Conservation (phyloP, 1,140 invertebrate genomes). For the Ganaspis sp. region DNA sequence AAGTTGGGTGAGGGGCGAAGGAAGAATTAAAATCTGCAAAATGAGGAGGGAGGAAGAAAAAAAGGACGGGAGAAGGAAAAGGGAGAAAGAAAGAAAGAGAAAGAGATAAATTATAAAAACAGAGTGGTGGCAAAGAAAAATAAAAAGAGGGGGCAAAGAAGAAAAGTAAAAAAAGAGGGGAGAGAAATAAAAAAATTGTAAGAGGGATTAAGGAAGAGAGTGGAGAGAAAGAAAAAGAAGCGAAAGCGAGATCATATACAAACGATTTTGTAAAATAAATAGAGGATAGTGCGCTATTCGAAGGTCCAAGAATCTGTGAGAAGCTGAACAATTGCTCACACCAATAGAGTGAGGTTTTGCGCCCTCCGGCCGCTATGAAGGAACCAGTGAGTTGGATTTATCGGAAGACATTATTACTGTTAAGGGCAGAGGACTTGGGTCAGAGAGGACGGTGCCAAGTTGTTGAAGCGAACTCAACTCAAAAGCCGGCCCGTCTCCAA, state of each 20-base stretch:
- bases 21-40: too few species aligned
- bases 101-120: too few species aligned
- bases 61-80: too few species aligned
- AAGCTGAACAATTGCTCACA: slow-evolving; percentile 55
- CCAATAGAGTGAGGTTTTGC: slow-evolving; percentile 48
- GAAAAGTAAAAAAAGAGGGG: too few species aligned
- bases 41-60: too few species aligned
- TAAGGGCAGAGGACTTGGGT: slow-evolving; percentile 31
- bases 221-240: too few species aligned
- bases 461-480: slow-evolving; percentile 25
- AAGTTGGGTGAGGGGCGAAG: too few species aligned
- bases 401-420: slow-evolving; percentile 54
- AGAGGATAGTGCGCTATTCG: background rate
- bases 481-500: background rate
- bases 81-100: too few species aligned
- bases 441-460: slow-evolving; percentile 20
- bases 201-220: too few species aligned
- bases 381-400: slow-evolving; percentile 56
- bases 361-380: slow-evolving; percentile 51
- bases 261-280: background rate
- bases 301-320: background rate
- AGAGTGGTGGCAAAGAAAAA: too few species aligned
- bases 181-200: too few species aligned
- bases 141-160: too few species aligned
- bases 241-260: background rate